Evolutionary conservation across 2,113 vertebrate species (phyloP), one percentile per base, ranked within the genome.

Genomic region (Apaloderma vittatum): DNA sequence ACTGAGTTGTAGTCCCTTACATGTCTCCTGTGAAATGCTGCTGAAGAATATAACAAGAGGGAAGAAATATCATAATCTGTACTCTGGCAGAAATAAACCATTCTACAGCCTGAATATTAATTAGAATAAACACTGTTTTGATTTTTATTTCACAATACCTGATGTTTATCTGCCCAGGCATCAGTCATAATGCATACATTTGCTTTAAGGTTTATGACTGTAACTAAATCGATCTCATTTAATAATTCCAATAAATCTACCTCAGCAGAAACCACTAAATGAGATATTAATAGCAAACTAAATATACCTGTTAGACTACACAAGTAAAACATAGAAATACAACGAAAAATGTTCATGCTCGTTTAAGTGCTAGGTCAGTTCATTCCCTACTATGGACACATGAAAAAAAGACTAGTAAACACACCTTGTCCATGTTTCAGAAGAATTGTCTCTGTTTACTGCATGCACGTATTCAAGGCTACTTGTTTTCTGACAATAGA

Each of bases 171-270:
- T 87, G 77, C 73, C 45, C 45, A 91, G 62, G 48, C 77, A 94
- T 81, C 61, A 75, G 65, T 85, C 84, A 81, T 23, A 52, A 3
- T 30, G 22, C 45, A 72, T 37, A 63, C 9, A 51, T 51, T 87
- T 84, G 59, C 55, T 58, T 90, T 75, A 37, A 8, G 3, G 37
- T 68, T 86, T 63, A 63, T 71, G 88, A 75, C 21, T 94, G 43
- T 46, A 90, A 95, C 91, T 62, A 91, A 91, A 88, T 84, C n/a
- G 55, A 95, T 49, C 43, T 91, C 76, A 63, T 59, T 93, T 90
- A 93, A 90, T 89, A 83, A 72, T 34, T 54, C 57, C 46, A 74
- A 94, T 89, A 94, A 92, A 94, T 73, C 88, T 73, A 7, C 21
- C 74, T 85, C 77, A 36, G 58, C 5, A 82, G 80, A 94, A 93